Percentiles rank a stretch among this genome's conserved stretches.
These are phyloP conservation scores for Crotalus helleri DNA, from an alignment of 2,113 vertebrate species.

Conservation along the genomic window DNA sequence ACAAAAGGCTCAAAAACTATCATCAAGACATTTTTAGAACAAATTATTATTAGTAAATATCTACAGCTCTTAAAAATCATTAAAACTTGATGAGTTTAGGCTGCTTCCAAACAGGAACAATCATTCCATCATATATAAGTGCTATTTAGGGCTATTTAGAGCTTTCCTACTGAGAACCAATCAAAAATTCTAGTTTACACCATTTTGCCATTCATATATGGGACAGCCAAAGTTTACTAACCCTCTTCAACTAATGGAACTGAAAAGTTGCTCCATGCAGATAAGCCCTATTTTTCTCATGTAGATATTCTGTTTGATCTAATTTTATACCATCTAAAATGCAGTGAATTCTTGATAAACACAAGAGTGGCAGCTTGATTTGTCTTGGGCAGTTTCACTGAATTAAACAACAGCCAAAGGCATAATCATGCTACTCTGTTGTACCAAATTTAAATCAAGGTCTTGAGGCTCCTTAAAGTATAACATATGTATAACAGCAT, in stretches of 20 bases:
- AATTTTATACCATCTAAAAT: not conserved
- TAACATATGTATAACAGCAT: not conserved
- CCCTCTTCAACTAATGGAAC: not conserved
- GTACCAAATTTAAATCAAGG: not conserved
- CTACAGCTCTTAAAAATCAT: not conserved
- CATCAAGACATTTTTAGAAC: not conserved
- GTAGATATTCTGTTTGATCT: not conserved
- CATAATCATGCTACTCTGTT: not conserved
- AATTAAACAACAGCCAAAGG: not conserved
- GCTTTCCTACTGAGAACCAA: not conserved
- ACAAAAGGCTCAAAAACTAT: not conserved
- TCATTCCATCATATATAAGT: not conserved
- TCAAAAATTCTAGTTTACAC: not conserved
- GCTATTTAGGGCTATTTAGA: not conserved
- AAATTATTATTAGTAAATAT: not conserved
- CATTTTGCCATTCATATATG: not conserved
- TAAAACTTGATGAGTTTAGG: not conserved
- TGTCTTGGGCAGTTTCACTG: not conserved
- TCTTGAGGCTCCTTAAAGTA: not conserved
- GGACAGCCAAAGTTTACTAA: not conserved
- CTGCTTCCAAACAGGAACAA: not conserved
- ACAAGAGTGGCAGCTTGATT: not conserved
- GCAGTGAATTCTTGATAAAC: not conserved
- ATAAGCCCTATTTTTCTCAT: not conserved
- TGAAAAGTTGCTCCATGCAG: not conserved